phyloP scores from a whole-genome alignment of 2,888 invertebrate genomes.

The Pegoplata infirma region DNA sequence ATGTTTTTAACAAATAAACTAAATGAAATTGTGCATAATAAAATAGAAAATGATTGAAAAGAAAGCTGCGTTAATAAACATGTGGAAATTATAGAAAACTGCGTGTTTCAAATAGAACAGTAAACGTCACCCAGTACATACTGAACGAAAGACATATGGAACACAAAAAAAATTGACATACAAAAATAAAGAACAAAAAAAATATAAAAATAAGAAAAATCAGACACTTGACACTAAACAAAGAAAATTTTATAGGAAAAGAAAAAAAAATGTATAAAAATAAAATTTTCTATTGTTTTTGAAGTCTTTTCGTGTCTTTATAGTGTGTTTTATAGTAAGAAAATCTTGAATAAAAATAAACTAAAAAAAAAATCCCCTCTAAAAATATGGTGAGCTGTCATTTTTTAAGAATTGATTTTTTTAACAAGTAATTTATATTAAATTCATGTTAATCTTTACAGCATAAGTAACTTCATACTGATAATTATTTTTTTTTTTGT shows the following conservation, averaged over 20 bases:
- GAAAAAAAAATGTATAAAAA: slow-evolving; percentile 7
- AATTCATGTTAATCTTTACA: neutral
- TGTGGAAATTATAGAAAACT: slow-evolving; percentile 47
- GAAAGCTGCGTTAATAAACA: slow-evolving; percentile 46
- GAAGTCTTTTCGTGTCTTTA: neutral
- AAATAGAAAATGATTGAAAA: slow-evolving; percentile 1
- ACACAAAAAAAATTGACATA: slow-evolving; percentile 26
- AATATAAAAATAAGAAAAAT: slow-evolving; percentile 10
- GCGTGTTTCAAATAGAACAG: slow-evolving; percentile 34
- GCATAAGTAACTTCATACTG: too few species aligned
- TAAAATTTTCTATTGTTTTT: neutral
- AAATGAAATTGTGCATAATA: slow-evolving; percentile 5
- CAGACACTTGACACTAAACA: slow-evolving; percentile 35
- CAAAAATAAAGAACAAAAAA: slow-evolving; percentile 8
- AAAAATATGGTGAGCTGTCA: slow-evolving; percentile 27
- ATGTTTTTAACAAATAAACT: slow-evolving; percentile 1
- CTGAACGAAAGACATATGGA: slow-evolving; percentile 44
- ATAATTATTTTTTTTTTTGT: too few species aligned
- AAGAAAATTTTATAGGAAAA: slow-evolving; percentile 25
- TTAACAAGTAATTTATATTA: neutral
- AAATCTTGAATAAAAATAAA: neutral
- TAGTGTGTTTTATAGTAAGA: neutral
- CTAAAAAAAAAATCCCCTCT: neutral
- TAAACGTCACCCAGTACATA: slow-evolving; percentile 35
- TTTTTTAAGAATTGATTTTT: slow-evolving; percentile 23